A percentile compares a stretch with the other conserved stretches of the same genome.
phyloP scores from a whole-genome alignment of 2,113 vertebrate genomes.

The Loxodonta africana region DNA sequence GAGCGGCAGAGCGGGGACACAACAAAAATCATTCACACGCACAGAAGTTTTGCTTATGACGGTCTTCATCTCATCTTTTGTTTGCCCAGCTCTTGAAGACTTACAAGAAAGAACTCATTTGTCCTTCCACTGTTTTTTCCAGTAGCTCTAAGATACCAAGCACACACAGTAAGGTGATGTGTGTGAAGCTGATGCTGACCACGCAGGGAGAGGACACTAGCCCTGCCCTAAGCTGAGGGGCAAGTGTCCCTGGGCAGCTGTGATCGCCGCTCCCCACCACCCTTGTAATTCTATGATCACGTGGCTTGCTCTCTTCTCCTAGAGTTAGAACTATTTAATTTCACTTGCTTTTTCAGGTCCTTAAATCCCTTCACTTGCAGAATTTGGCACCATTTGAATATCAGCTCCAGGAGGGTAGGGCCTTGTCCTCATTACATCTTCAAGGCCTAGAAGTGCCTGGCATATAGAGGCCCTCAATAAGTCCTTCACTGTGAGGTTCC shows the following conservation, averaged over 20 bases:
- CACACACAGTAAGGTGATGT: accelerated
- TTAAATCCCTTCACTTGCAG: background rate
- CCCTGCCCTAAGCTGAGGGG: background rate
- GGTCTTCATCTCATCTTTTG: background rate
- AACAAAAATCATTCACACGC: accelerated
- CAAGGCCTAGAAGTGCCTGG: background rate
- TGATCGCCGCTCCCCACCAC: background rate
- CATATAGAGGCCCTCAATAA: background rate
- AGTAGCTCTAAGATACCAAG: background rate
- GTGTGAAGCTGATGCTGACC: accelerated
- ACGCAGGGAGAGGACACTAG: background rate
- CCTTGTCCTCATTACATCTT: background rate
- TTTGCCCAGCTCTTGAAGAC: background rate
- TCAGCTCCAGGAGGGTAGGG: too few species aligned
- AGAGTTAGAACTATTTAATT: background rate
- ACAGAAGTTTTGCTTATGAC: background rate
- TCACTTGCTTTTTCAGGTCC: background rate
- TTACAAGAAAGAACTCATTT: background rate
- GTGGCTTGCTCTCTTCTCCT: background rate
- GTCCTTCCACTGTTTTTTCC: background rate
- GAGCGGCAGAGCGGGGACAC: background rate
- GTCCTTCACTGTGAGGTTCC: background rate
- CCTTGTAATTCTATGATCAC: background rate
- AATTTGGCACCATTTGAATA: background rate
- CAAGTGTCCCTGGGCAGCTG: background rate